Evolutionary conservation across 1,140 invertebrate genomes (phyloP).

Genomic region (Ganaspis sp.): DNA sequence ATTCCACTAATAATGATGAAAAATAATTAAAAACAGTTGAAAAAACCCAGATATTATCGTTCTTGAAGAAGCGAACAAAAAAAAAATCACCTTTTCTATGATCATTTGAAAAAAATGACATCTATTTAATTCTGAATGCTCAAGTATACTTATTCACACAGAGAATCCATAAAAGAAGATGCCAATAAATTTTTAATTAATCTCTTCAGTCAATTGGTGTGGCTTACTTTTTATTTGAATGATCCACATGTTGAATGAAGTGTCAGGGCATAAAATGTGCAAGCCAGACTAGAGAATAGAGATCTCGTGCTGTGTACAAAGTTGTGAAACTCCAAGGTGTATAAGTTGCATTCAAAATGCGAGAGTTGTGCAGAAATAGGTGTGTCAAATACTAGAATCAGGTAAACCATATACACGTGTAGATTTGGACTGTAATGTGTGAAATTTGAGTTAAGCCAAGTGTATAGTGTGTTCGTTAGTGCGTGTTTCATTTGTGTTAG

Average conservation of each 20-base stretch:
- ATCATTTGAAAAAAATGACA: no score
- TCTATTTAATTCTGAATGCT: no score
- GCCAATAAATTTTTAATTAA: background rate
- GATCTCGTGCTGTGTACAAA: background rate
- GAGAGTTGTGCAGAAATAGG: background rate
- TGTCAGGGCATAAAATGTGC: background rate
- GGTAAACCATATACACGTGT: background rate
- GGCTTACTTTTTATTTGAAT: background rate
- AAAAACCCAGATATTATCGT: no score
- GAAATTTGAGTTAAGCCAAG: background rate
- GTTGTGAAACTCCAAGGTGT: background rate
- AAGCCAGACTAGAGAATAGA: background rate
- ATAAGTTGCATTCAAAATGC: background rate
- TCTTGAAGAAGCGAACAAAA: no score
- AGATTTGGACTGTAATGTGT: constrained; percentile 12
- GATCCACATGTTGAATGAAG: background rate
- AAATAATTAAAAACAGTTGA: no score
- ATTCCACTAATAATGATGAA: no score
- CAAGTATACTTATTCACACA: no score
- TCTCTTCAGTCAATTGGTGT: background rate
- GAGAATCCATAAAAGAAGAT: no score
- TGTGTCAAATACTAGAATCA: constrained; percentile 9
- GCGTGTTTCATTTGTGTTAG: constrained; percentile 16
- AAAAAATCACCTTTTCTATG: no score
- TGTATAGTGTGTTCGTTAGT: background rate